Percentiles rank a stretch among this genome's conserved stretches.
These are phyloP conservation scores for Prunella fulvescens DNA, from an alignment of 2,113 vertebrate species.

Conservation along the genomic window DNA sequence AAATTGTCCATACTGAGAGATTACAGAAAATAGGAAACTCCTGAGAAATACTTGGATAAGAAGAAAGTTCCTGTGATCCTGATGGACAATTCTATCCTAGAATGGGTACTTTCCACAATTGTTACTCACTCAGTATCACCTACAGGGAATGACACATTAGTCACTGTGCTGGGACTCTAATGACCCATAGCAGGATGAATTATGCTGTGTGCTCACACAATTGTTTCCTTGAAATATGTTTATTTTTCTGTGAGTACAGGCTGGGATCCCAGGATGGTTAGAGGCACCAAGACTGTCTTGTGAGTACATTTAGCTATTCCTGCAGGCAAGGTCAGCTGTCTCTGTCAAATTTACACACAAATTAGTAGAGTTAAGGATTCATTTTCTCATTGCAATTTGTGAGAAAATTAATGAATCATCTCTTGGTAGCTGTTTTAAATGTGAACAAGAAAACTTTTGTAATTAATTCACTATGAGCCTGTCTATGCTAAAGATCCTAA, in stretches of 20 bases:
- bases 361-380: neutral
- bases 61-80: neutral
- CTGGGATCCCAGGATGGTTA: neutral
- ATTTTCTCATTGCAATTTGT: neutral
- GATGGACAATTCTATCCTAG: neutral
- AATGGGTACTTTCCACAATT: neutral
- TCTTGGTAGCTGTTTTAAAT: neutral
- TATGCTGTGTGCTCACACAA: neutral
- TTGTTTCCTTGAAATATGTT: neutral
- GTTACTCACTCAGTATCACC: neutral
- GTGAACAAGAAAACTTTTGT: neutral
- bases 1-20: neutral
- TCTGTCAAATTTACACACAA: neutral
- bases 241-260: neutral
- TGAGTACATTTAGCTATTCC: neutral
- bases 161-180: neutral
- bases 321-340: constrained; percentile 10
- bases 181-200: neutral
- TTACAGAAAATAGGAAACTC: neutral
- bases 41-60: neutral
- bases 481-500: neutral
- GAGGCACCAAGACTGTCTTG: neutral
- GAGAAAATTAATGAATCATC: neutral
- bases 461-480: neutral
- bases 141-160: neutral